Evolutionary conservation across 1,140 invertebrate species (phyloP).

Genomic region (Eriosoma lanigerum): DNA sequence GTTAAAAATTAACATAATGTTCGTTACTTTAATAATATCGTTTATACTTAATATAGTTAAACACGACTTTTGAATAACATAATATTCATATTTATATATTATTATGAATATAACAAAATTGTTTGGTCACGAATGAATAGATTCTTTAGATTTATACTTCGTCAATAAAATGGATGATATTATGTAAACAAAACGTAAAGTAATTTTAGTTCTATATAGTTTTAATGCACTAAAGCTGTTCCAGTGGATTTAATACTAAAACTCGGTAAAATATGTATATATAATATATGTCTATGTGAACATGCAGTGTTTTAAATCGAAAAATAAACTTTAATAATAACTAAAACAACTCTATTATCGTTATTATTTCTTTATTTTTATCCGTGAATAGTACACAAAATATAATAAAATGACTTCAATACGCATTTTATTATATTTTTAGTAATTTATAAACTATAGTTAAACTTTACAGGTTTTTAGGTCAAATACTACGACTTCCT

Average conservation of each 20-base stretch:
- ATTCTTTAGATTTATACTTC: not conserved
- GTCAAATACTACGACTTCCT: not conserved
- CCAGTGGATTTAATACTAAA: not conserved
- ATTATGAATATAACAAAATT: not conserved
- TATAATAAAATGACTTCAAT: no score
- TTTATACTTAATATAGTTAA: no score
- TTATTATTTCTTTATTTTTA: conserved; percentile 9
- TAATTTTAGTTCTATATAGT: not conserved
- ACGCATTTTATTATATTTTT: no score
- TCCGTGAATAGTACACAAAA: no score
- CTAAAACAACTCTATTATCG: not conserved
- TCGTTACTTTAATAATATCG: not conserved
- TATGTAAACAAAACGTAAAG: conserved; percentile 26
- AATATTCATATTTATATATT: not conserved
- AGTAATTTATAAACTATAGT: not conserved
- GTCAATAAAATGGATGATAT: conserved; percentile 14
- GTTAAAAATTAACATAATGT: not conserved
- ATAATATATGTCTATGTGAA: conserved; percentile 5
- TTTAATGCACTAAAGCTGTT: not conserved
- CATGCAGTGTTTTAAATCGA: not conserved
- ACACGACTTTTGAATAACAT: not conserved
- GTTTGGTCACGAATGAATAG: conserved; percentile 4
- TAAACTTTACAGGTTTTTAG: not conserved
- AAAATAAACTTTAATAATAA: not conserved
- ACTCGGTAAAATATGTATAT: not conserved